phyloP scores from a whole-genome alignment of 2,888 invertebrate genomes.

The Drosophila kanekoi region DNA sequence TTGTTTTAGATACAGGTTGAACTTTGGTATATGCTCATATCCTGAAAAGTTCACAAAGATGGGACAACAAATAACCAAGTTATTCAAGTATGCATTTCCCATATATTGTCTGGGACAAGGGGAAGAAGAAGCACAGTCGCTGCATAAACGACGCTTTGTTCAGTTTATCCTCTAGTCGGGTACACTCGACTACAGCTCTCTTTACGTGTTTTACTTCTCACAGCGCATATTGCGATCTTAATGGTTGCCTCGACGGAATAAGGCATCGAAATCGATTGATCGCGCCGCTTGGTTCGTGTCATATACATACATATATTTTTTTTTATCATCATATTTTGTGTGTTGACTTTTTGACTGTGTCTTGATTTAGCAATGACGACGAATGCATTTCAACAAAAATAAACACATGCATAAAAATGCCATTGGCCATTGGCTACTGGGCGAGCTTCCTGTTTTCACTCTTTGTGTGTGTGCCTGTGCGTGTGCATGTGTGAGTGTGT shows the following conservation, averaged over 20 bases:
- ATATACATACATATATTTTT: background rate
- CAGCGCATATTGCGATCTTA: background rate
- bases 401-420: slow-evolving; percentile 59
- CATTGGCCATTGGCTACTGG: slow-evolving; percentile 48
- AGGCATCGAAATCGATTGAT: slow-evolving; percentile 2
- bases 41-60: no score
- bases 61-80: no score
- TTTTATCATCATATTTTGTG: slow-evolving; percentile 11
- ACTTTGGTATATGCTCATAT: no score
- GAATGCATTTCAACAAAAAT: slow-evolving; percentile 53
- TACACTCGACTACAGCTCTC: no score
- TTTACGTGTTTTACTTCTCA: background rate
- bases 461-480: slow-evolving; percentile 4
- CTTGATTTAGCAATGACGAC: slow-evolving; percentile 61
- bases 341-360: slow-evolving; percentile 39
- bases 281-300: background rate
- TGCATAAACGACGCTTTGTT: no score
- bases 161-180: no score
- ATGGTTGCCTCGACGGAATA: background rate
- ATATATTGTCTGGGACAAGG: no score
- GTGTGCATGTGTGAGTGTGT: background rate
- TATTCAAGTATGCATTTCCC: no score
- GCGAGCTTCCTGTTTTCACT: slow-evolving; percentile 53
- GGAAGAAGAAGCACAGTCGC: no score
- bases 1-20: no score